Conservation (phyloP, 2,888 invertebrate genomes). For the Conomelus anceps region DNA sequence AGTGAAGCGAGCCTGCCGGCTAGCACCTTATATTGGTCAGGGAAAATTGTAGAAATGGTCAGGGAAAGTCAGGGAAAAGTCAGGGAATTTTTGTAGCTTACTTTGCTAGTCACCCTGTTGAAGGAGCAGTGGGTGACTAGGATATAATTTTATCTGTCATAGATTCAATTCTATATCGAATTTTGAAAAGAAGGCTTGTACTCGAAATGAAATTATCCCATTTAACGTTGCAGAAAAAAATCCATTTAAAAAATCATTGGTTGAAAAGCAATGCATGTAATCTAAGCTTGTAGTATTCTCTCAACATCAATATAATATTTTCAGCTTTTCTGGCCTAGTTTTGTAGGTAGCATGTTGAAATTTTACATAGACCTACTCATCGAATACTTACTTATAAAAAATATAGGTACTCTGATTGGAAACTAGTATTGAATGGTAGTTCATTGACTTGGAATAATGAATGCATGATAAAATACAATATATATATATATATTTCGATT, state of each 20-base stretch:
- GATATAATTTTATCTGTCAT: background rate
- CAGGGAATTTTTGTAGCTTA: background rate
- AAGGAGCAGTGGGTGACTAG: background rate
- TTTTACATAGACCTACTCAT: background rate
- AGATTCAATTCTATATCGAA: no score
- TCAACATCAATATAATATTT: background rate
- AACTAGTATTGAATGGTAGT: background rate
- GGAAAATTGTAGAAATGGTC: no score
- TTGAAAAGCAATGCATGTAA: background rate
- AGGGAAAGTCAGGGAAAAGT: no score
- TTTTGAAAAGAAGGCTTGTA: no score
- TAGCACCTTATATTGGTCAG: no score
- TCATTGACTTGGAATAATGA: background rate
- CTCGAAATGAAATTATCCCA: no score
- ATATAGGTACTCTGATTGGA: background rate
- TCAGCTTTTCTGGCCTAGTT: background rate
- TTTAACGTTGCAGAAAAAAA: background rate
- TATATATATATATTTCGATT: background rate
- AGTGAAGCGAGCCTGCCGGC: no score
- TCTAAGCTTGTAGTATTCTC: background rate
- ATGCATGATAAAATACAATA: background rate
- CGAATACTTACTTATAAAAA: no score
- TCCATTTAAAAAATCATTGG: background rate
- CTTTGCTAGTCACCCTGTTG: no score
- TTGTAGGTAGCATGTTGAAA: background rate